Conservation (phyloP, 2,113 vertebrate species). For the Anser brachyrhynchus region DNA sequence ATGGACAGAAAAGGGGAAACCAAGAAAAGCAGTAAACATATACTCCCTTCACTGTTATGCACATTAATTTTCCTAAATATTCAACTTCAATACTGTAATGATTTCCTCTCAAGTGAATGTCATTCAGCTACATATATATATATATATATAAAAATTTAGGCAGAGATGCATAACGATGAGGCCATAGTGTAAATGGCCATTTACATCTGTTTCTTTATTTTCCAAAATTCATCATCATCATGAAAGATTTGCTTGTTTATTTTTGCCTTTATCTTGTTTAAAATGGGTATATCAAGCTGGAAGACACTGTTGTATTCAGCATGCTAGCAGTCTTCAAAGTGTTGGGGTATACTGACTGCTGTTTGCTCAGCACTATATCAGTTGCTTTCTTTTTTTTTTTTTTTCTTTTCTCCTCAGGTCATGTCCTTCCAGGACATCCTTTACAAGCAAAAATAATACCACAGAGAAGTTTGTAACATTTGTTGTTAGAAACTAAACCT, state of each 20-base stretch:
- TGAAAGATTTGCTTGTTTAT: neutral
- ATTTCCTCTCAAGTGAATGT: neutral
- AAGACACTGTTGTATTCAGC: neutral
- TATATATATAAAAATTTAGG: too few species aligned
- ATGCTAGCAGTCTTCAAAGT: neutral
- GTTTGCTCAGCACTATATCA: neutral
- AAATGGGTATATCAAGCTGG: neutral
- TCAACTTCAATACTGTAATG: neutral
- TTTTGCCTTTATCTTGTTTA: neutral
- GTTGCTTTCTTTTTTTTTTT: neutral
- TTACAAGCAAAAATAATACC: neutral
- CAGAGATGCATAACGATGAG: accelerated
- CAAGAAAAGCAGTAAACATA: neutral
- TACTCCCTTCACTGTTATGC: neutral
- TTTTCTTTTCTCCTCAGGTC: neutral
- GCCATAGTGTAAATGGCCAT: neutral
- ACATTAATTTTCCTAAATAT: neutral
- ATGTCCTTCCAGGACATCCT: neutral
- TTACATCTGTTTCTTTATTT: neutral
- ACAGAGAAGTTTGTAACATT: neutral
- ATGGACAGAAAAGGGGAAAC: accelerated
- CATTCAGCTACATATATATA: neutral
- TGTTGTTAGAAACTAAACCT: neutral
- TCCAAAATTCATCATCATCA: neutral
- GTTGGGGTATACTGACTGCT: neutral